phyloP scores from a whole-genome alignment of 2,888 invertebrate genomes.

The Drosophila mettleri region DNA sequence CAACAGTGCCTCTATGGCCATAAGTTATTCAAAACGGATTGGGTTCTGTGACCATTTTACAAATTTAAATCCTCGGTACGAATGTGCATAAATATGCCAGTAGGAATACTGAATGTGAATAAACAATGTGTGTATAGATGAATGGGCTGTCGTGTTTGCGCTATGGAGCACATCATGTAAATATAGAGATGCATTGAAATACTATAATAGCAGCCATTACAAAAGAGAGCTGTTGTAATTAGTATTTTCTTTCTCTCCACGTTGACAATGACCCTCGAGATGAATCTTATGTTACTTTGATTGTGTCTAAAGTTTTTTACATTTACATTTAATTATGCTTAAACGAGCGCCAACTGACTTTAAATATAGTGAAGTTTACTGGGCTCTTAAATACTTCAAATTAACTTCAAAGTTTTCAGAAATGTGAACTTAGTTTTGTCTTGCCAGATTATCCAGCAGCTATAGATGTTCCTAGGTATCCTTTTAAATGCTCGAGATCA shows the following conservation, averaged over 20 bases:
- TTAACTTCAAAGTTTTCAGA: not conserved
- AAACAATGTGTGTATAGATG: conserved; percentile 1
- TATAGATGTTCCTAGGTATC: not conserved
- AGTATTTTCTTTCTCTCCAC: conserved; percentile 25
- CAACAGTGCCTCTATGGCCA: conserved; percentile 18
- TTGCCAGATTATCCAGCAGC: not conserved
- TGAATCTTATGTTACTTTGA: not conserved
- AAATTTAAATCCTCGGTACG: conserved; percentile 35
- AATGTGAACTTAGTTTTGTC: no score
- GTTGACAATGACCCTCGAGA: conserved; percentile 19
- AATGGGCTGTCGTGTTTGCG: not conserved
- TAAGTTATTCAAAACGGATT: conserved; percentile 49
- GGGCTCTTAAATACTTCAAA: not conserved
- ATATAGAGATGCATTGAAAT: conserved; percentile 24
- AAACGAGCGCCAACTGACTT: not conserved
- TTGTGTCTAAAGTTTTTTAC: not conserved
- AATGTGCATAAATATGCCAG: conserved; percentile 16
- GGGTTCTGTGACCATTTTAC: conserved; percentile 22
- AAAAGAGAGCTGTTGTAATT: conserved; percentile 15
- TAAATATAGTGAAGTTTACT: not conserved
- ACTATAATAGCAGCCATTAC: conserved; percentile 21
- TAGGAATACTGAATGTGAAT: conserved; percentile 1
- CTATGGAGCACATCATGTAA: not conserved
- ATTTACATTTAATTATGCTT: not conserved
- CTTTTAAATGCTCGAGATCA: not conserved